Percentiles rank a stretch among this genome's conserved stretches.
These are phyloP conservation scores for Sarcophaga variegata DNA, from an alignment of 2,888 invertebrate genomes.

Conservation along the genomic window DNA sequence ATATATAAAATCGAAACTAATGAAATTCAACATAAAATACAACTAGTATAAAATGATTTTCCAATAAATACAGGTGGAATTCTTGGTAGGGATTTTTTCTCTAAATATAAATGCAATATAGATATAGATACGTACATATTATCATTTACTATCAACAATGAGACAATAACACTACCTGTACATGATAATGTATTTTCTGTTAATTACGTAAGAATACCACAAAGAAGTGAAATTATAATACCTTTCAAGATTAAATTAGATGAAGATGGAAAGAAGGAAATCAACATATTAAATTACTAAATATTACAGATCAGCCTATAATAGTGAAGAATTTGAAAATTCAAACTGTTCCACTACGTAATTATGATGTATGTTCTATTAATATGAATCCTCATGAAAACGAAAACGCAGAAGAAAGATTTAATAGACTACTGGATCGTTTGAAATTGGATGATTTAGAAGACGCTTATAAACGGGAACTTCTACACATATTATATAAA, in stretches of 20 bases:
- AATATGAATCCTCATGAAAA: too few species aligned
- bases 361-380: too few species aligned
- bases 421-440: too few species aligned
- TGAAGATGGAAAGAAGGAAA: conserved; percentile 2
- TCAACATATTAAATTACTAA: conserved; percentile 39
- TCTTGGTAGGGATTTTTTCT: conserved; percentile 24
- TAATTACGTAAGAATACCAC: conserved; percentile 22
- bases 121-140: conserved; percentile 53
- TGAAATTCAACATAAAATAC: conserved; percentile 21
- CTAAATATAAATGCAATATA: conserved; percentile 42
- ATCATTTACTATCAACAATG: conserved; percentile 15
- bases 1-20: conserved; percentile 18
- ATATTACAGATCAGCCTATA: conserved; percentile 9
- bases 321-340: too few species aligned
- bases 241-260: conserved; percentile 14
- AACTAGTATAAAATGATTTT: conserved; percentile 25
- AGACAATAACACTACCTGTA: conserved; percentile 19
- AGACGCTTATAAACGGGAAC: conserved; percentile 3
- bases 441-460: conserved; percentile 16
- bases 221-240: conserved; percentile 42
- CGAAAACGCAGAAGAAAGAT: too few species aligned
- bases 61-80: conserved; percentile 43
- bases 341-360: too few species aligned
- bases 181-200: conserved; percentile 10
- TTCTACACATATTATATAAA: not conserved